Conservation (phyloP, 1,140 invertebrate genomes). For the Homarus americanus region DNA sequence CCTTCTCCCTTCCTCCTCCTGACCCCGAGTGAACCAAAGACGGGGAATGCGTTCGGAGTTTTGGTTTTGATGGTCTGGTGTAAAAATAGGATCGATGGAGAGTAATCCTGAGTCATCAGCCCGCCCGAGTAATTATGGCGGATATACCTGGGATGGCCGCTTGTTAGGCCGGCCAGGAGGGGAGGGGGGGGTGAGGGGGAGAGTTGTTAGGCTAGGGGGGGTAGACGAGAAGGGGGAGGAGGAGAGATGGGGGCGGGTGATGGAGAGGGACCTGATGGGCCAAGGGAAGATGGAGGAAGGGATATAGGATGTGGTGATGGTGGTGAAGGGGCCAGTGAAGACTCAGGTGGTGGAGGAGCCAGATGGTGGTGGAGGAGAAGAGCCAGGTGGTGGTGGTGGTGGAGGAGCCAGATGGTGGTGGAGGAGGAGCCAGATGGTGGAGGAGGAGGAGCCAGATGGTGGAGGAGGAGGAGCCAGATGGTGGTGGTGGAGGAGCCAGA, state of each 20-base stretch:
- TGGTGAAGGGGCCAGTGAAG: no score
- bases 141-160: not conserved
- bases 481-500: no score
- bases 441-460: no score
- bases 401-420: no score
- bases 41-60: slow-evolving; percentile 5
- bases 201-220: not conserved
- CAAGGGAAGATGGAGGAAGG: not conserved
- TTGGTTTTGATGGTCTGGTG: slow-evolving; percentile 23
- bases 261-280: not conserved
- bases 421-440: no score
- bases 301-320: no score
- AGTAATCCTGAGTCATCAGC: slow-evolving; percentile 19
- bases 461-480: no score
- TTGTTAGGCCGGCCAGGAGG: not conserved
- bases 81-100: slow-evolving; percentile 45
- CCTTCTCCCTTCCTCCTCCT: not conserved
- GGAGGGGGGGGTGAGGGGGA: not conserved
- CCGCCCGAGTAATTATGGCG: slow-evolving; percentile 13
- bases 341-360: no score
- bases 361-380: no score
- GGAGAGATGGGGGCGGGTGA: not conserved
- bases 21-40: slow-evolving; percentile 2
- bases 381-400: not conserved
- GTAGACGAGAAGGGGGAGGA: not conserved